These are phyloP conservation scores for Poicephalus gulielmi DNA, from an alignment of 2,113 vertebrate species.

Conservation along the genomic window DNA sequence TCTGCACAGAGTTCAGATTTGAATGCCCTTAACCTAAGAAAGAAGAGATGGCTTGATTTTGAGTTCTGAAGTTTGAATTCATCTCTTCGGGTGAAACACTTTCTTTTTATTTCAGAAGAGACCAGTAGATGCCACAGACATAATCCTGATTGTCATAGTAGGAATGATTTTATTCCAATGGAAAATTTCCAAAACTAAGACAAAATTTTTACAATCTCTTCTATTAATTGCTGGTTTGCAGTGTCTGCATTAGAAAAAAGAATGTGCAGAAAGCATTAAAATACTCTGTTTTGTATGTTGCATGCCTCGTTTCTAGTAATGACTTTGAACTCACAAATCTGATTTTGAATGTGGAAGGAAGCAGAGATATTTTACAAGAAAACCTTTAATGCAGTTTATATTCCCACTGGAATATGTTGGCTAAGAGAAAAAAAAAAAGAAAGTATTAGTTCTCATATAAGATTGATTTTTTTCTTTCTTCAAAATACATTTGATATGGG, in stretches of 20 bases:
- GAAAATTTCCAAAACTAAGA: not conserved
- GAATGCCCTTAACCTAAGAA: not conserved
- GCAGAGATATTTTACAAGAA: not conserved
- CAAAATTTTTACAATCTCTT: not conserved
- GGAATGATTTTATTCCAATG: not conserved
- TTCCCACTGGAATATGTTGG: not conserved
- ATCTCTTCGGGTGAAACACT: not conserved
- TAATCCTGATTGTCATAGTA: not conserved
- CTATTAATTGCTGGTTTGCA: not conserved
- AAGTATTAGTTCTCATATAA: not conserved
- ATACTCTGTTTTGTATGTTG: not conserved
- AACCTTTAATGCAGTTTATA: not conserved
- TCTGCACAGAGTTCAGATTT: not conserved
- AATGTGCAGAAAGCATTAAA: not conserved
- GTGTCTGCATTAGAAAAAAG: not conserved
- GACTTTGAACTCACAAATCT: not conserved
- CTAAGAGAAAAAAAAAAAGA: not conserved
- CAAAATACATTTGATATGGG: not conserved
- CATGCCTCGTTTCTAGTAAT: not conserved
- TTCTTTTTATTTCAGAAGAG: not conserved
- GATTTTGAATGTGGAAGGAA: not conserved
- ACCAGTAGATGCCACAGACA: not conserved
- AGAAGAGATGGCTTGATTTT: not conserved
- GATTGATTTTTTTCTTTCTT: not conserved
- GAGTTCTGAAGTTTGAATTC: not conserved